A percentile compares a stretch with the other conserved stretches of the same genome.
These are phyloP conservation scores for Protosalanx chinensis DNA, from an alignment of 2,797 vertebrate species.

Conservation along the genomic window DNA sequence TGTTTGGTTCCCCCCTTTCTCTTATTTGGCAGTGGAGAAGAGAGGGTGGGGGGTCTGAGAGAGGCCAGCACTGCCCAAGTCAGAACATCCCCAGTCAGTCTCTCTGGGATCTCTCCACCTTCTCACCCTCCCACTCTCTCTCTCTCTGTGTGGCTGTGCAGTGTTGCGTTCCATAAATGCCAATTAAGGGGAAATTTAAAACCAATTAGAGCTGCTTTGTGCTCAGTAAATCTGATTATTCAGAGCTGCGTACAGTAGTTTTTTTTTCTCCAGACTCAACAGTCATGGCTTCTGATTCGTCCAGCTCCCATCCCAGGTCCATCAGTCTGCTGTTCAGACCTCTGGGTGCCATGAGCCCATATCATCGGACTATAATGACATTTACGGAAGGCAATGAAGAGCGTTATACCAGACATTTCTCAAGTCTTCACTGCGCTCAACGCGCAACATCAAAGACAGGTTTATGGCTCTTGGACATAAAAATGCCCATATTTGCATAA, in stretches of 20 bases:
- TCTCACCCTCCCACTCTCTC: slow-evolving; percentile 2
- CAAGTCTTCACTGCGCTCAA: slow-evolving; percentile 39
- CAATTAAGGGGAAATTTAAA: slow-evolving; percentile 62
- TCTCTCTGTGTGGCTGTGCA: slow-evolving; percentile 20
- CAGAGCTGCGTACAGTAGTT: slow-evolving; percentile 48
- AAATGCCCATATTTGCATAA: slow-evolving; percentile 68
- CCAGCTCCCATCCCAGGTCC: slow-evolving; percentile 33
- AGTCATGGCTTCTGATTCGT: slow-evolving; percentile 19
- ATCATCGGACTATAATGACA: slow-evolving; percentile 63
- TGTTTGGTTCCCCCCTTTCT: slow-evolving; percentile 46
- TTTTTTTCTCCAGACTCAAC: slow-evolving; percentile 40
- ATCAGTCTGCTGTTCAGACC: slow-evolving; percentile 43
- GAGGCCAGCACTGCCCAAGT: neutral
- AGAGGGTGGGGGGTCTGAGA: neutral
- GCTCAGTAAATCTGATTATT: slow-evolving; percentile 64
- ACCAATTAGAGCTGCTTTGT: slow-evolving; percentile 62
- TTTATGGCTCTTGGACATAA: slow-evolving; percentile 60
- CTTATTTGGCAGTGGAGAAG: slow-evolving; percentile 26
- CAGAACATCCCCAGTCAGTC: neutral
- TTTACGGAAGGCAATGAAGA: slow-evolving; percentile 58
- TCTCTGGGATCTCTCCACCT: slow-evolving; percentile 24
- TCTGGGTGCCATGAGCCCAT: slow-evolving; percentile 35
- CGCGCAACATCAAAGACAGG: slow-evolving; percentile 45
- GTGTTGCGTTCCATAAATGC: slow-evolving; percentile 56
- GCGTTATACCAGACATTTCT: slow-evolving; percentile 39